Percentiles rank a stretch among this genome's conserved stretches.
phyloP scores from a whole-genome alignment of 1,140 invertebrate species.

The Pseudomyrmex sp. region DNA sequence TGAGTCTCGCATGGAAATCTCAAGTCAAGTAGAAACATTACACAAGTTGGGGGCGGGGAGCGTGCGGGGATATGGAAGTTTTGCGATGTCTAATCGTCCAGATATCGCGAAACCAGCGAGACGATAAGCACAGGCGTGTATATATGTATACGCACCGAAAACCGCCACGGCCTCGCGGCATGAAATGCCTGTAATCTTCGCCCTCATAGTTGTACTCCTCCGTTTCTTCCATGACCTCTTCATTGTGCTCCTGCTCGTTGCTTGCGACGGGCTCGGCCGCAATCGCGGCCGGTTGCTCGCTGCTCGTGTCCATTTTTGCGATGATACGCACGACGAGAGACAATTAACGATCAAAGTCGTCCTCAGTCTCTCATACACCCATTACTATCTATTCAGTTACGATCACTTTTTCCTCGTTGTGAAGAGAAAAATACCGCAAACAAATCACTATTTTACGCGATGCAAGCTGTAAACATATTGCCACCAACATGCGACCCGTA shows the following conservation, averaged over 20 bases:
- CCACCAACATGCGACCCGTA: slow-evolving; percentile 52
- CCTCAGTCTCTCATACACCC: slow-evolving; percentile 59
- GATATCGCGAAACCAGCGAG: not conserved
- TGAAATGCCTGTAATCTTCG: slow-evolving; percentile 83
- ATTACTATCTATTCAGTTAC: slow-evolving; percentile 27
- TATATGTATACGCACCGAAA: slow-evolving; percentile 77
- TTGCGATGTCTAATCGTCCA: not conserved
- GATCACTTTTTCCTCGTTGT: slow-evolving; percentile 1
- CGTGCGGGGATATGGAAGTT: not conserved
- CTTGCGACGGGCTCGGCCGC: slow-evolving; percentile 59
- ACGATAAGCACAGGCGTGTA: too few relatives aligned
- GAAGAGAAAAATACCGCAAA: slow-evolving; percentile 71
- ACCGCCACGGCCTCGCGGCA: slow-evolving; percentile 81
- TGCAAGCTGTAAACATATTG: slow-evolving; percentile 72
- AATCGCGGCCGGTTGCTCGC: slow-evolving; percentile 69
- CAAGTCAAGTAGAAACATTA: slow-evolving; percentile 2
- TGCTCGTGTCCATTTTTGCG: slow-evolving; percentile 76
- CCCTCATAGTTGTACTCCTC: slow-evolving; percentile 82
- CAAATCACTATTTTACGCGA: slow-evolving; percentile 75
- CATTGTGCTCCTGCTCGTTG: slow-evolving; percentile 80
- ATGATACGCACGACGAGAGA: not conserved
- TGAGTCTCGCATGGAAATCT: too few relatives aligned
- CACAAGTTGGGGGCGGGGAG: not conserved
- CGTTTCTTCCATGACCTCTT: slow-evolving; percentile 80
- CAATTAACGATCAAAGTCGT: not conserved